Conservation (phyloP, 2,797 vertebrate species). For the Mus caroli region DNA sequence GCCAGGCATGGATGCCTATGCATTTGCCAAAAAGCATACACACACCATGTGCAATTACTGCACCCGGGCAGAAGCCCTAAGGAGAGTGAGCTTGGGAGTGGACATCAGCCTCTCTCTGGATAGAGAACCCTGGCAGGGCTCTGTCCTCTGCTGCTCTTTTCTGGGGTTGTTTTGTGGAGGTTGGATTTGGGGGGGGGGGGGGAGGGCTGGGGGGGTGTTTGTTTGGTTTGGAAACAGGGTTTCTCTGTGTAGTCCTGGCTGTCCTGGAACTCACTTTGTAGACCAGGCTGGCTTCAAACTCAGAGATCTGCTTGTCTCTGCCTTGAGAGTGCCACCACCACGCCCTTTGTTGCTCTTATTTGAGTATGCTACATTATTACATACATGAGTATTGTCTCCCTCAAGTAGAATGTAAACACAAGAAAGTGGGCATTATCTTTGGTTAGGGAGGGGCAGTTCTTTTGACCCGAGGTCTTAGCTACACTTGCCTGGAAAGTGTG, state of each 20-base stretch:
- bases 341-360: neutral
- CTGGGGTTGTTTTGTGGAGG: neutral
- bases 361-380: neutral
- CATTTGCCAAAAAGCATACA: slow-evolving; percentile 28
- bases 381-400: neutral
- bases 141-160: slow-evolving; percentile 24
- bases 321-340: neutral
- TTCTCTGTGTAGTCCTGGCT: neutral
- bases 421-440: neutral
- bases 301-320: neutral
- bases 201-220: neutral
- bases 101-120: neutral
- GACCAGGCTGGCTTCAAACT: neutral
- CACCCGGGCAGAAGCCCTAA: neutral
- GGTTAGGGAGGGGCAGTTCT: neutral
- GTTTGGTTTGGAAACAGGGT: neutral
- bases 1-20: slow-evolving; percentile 12
- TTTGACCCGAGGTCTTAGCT: neutral
- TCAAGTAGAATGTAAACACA: slow-evolving; percentile 2
- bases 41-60: neutral
- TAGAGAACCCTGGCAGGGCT: slow-evolving; percentile 7
- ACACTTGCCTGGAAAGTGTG: neutral
- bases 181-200: rapidly evolving
- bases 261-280: neutral
- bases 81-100: neutral